Evolutionary conservation across 2,888 invertebrate genomes (phyloP).

Genomic region (Psylliodes chrysocephalus): DNA sequence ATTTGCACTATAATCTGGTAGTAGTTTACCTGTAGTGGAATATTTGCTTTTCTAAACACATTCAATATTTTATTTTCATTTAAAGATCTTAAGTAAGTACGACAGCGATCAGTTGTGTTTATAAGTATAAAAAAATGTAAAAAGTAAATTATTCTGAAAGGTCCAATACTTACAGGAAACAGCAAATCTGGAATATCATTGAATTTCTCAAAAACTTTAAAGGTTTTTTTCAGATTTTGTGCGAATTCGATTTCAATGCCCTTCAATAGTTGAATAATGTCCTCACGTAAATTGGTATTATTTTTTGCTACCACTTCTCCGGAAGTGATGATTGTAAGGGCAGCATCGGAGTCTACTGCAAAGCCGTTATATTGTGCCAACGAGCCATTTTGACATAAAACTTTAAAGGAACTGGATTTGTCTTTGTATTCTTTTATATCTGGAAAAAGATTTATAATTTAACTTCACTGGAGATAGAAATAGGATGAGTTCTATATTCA

Average conservation of each 20-base stretch:
- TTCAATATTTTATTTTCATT: too few species aligned
- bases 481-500: too few species aligned
- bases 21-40: too few species aligned
- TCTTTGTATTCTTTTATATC: slow-evolving; percentile 33
- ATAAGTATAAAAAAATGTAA: too few species aligned
- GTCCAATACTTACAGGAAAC: slow-evolving; percentile 65
- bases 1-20: too few species aligned
- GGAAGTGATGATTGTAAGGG: slow-evolving; percentile 70
- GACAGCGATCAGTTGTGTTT: too few species aligned
- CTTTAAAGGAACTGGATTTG: slow-evolving; percentile 61
- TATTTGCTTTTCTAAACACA: too few species aligned
- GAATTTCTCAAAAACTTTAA: slow-evolving; percentile 71
- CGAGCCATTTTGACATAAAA: slow-evolving; percentile 72
- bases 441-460: too few species aligned
- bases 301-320: slow-evolving; percentile 70
- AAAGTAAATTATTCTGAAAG: too few species aligned
- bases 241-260: slow-evolving; percentile 57
- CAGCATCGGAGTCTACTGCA: slow-evolving; percentile 65
- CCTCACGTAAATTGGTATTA: slow-evolving; percentile 48
- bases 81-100: too few species aligned
- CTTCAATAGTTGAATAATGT: slow-evolving; percentile 52
- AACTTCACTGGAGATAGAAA: too few species aligned
- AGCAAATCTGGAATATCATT: slow-evolving; percentile 67
- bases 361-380: slow-evolving; percentile 66
- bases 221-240: slow-evolving; percentile 62